Conservation (phyloP, 2,888 invertebrate genomes). For the Orchestes rusci region DNA sequence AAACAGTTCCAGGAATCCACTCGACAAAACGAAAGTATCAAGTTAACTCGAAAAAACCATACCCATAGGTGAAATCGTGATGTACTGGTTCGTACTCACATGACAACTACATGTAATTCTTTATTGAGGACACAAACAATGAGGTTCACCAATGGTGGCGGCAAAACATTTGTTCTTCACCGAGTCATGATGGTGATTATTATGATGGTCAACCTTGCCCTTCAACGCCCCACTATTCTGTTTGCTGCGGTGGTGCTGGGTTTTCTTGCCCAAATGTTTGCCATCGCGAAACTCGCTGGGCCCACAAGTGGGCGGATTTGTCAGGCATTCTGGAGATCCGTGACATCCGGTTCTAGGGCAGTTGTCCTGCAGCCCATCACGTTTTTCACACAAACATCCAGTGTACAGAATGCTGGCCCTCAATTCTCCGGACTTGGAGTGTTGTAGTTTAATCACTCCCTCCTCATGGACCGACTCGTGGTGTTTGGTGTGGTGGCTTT, state of each 20-base stretch:
- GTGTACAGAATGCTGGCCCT: constrained; percentile 48
- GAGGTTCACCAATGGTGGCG: constrained; percentile 28
- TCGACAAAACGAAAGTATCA: too few relatives aligned
- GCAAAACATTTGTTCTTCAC: constrained; percentile 30
- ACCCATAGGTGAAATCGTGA: too few relatives aligned
- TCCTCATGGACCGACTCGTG: constrained; percentile 4
- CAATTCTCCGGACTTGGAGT: constrained; percentile 49
- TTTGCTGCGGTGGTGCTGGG: constrained; percentile 4
- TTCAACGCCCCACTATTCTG: not conserved
- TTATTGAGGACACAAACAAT: too few relatives aligned
- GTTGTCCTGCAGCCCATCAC: constrained; percentile 53
- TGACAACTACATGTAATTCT: too few relatives aligned
- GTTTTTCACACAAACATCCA: constrained; percentile 52
- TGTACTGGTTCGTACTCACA: too few relatives aligned
- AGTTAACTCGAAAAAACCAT: too few relatives aligned
- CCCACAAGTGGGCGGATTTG: constrained; percentile 46
- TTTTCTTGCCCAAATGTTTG: constrained; percentile 23
- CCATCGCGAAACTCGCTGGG: constrained; percentile 37
- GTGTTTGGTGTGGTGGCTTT: constrained; percentile 6
- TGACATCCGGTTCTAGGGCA: constrained; percentile 48
- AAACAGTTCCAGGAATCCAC: too few relatives aligned
- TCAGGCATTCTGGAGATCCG: constrained; percentile 45
- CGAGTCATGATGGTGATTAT: not conserved
- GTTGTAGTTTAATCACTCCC: constrained; percentile 19
- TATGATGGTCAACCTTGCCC: not conserved